phyloP scores from a whole-genome alignment of 2,113 vertebrate genomes.

The Podarcis muralis region DNA sequence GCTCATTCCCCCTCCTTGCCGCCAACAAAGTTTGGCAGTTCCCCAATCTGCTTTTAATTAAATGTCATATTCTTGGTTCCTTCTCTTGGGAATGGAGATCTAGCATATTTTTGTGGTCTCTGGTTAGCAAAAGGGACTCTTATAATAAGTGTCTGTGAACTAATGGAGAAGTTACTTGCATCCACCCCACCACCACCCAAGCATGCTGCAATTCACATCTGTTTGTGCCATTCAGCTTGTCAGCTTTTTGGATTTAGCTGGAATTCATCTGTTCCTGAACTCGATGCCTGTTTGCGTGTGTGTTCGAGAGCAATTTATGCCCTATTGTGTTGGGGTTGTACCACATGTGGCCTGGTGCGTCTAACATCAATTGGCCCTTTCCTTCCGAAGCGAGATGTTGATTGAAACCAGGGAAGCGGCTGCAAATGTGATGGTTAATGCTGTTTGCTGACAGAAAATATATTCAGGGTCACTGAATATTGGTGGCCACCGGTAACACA shows the following conservation, averaged over 20 bases:
- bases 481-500: neutral
- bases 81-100: neutral
- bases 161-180: neutral
- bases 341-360: neutral
- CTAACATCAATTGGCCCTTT: neutral
- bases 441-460: neutral
- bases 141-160: neutral
- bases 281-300: neutral
- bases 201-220: neutral
- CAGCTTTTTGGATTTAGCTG: neutral
- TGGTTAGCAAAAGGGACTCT: neutral
- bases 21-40: neutral
- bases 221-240: neutral
- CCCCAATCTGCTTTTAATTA: conserved; percentile 8
- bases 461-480: neutral
- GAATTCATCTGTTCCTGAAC: neutral
- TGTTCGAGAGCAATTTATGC: neutral
- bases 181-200: neutral
- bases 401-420: neutral
- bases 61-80: neutral
- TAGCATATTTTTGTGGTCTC: neutral
- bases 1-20: neutral
- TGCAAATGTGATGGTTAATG: neutral
- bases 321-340: neutral
- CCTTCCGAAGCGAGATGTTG: neutral